Evolutionary conservation across 2,113 vertebrate species (phyloP), one percentile per base, ranked within the genome.

Genomic region (Ondatra zibethicus): DNA sequence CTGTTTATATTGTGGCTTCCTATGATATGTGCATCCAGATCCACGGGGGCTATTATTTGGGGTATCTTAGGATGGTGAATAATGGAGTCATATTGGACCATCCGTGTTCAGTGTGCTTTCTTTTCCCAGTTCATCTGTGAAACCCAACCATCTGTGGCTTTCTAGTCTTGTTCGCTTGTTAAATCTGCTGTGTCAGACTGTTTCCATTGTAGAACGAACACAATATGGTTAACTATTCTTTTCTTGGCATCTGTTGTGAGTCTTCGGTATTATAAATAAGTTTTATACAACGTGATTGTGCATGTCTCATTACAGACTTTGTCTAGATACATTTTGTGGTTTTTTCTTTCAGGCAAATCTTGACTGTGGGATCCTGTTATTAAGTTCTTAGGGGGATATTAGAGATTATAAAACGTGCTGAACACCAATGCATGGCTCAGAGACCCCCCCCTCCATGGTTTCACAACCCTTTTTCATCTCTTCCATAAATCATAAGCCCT

Each of bases 331-430:
- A 63, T 63, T 73, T 61, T 78, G 78, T 45, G 80, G 73, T 78
- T 27, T 58, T 58, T 58, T 58, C 31, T 36, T 16, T 36, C 3
- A 7, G 61, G 45, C 47, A n/a, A 82, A 75, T 75, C 88, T 50
- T 88, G 58, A 96, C 25, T 81, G 85, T 61, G 6, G 58, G 50
- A 92, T 93, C 29, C 73, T 91, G 39, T 85, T 72, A 89, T 68
- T 73, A 94, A 89, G 68, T 80, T 80, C 45, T 95, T 68, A 76
- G 6, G 47, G 45, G 45, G 58, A 55, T 84, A n/a, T 94, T 73
- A 29, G n/a, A 66, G 45, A 80, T 93, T 39, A 36, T 0, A n/a
- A 72, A 85, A n/a, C 70, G 36, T 21, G 39, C 58, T 76, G 42
- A 84, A 93, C 78, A 65, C 42, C 0, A n/a, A 52, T 5, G 16